Percentiles rank a stretch among this genome's conserved stretches.
These are phyloP conservation scores for Periphyllus acericola DNA, from an alignment of 2,888 invertebrate genomes.

Conservation along the genomic window DNA sequence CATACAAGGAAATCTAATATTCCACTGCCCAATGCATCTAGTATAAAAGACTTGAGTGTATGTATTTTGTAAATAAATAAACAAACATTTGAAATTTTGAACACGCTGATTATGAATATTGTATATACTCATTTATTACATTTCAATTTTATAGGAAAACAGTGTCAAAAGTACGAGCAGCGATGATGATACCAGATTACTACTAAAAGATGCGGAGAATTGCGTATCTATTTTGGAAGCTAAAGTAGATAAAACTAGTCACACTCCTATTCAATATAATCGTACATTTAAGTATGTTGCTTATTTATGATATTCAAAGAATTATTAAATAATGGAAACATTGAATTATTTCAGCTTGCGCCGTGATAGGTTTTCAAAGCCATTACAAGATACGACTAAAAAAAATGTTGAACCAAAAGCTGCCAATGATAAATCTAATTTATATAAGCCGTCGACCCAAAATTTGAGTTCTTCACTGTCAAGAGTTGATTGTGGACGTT, in stretches of 20 bases:
- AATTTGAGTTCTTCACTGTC: conserved; percentile 67
- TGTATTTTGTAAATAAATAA: background rate
- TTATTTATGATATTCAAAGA: background rate
- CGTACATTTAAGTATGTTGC: conserved; percentile 39
- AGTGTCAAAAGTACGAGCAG: conserved; percentile 38
- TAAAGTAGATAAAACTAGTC: conserved; percentile 51
- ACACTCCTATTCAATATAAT: conserved; percentile 42
- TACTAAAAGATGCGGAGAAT: conserved; percentile 56
- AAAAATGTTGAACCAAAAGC: conserved; percentile 42
- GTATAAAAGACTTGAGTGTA: conserved; percentile 55
- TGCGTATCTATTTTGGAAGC: conserved; percentile 54
- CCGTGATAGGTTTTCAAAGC: conserved; percentile 71
- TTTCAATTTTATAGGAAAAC: conserved; percentile 32
- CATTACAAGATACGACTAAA: conserved; percentile 61
- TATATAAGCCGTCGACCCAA: conserved; percentile 36
- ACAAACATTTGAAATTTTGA: background rate
- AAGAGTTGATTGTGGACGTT: conserved; percentile 74
- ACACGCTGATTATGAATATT: conserved; percentile 15
- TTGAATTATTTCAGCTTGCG: conserved; percentile 70
- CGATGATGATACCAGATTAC: conserved; percentile 50
- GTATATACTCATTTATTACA: background rate
- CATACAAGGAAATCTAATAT: conserved; percentile 53
- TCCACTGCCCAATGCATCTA: conserved; percentile 49
- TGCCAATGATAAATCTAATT: conserved; percentile 45
- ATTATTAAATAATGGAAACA: background rate